A percentile compares a stretch with the other conserved stretches of the same genome.
Conservation (phyloP, 2,888 invertebrate genomes). For the Drosophila suboccidentalis region DNA sequence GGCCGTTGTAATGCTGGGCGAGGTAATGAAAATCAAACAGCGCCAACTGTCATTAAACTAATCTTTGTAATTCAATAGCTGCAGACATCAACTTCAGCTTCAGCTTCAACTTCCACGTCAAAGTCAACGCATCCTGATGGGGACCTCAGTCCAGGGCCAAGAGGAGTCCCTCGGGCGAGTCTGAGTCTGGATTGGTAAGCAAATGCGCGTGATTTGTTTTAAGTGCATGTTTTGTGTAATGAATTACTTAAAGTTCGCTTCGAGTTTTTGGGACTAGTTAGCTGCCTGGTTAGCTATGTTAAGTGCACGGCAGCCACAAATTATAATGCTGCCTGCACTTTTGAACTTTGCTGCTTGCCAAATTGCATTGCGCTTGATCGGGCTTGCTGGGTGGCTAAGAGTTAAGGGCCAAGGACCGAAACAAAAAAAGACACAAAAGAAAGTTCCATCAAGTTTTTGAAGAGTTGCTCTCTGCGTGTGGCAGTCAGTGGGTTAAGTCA, state of each 20-base stretch:
- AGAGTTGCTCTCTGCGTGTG: constrained; percentile 46
- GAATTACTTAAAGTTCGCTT: constrained; percentile 66
- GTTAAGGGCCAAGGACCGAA: neutral
- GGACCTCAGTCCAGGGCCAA: neutral
- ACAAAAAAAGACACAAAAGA: constrained; percentile 57
- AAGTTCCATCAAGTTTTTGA: constrained; percentile 59
- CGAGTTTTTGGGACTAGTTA: constrained; percentile 47
- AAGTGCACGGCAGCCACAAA: constrained; percentile 77
- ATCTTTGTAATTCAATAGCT: constrained; percentile 82
- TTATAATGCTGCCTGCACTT: constrained; percentile 78
- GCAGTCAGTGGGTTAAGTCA: constrained; percentile 57
- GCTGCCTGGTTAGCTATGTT: constrained; percentile 59
- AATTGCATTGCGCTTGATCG: constrained; percentile 73
- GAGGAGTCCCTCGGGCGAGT: constrained; percentile 12
- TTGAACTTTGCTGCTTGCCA: constrained; percentile 73
- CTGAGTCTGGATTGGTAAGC: constrained; percentile 33
- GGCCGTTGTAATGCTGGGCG: constrained; percentile 52
- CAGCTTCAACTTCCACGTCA: constrained; percentile 18
- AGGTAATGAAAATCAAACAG: constrained; percentile 80
- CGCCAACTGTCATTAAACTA: constrained; percentile 83
- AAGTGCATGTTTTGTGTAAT: constrained; percentile 68
- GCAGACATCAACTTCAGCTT: constrained; percentile 36
- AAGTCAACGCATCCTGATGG: constrained; percentile 42
- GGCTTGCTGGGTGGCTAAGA: constrained; percentile 32
- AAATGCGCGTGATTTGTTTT: constrained; percentile 67